Percentiles rank a stretch among this genome's conserved stretches.
Conservation (phyloP, 2,888 invertebrate genomes). For the Diabrotica balteata region DNA sequence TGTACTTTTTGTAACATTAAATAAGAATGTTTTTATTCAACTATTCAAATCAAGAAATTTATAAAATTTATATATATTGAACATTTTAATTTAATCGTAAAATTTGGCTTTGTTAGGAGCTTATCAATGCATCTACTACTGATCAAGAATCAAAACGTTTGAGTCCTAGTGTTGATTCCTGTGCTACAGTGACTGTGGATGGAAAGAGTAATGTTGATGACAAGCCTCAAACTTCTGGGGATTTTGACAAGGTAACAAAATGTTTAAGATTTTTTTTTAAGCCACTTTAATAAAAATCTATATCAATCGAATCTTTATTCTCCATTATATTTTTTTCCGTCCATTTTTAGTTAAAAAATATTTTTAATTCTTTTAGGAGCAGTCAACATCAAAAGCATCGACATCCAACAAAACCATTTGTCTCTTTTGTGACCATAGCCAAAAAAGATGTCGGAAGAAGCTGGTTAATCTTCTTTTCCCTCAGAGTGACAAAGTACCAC, state of each 20-base stretch:
- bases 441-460: conserved; percentile 12
- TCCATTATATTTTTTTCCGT: conserved; percentile 12
- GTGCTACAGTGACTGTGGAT: conserved; percentile 29
- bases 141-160: conserved; percentile 29
- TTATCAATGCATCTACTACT: conserved; percentile 28
- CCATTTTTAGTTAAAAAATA: conserved; percentile 18
- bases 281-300: conserved; percentile 23
- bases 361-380: conserved; percentile 16
- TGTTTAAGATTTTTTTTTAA: conserved; percentile 25
- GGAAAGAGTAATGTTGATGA: conserved; percentile 31
- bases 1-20: too few species aligned
- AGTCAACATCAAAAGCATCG: conserved; percentile 21
- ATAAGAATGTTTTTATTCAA: too few species aligned
- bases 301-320: conserved; percentile 25
- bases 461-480: conserved; percentile 21
- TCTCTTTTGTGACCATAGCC: background rate
- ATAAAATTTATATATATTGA: conserved; percentile 17
- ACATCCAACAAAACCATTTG: conserved; percentile 8
- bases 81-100: conserved; percentile 23
- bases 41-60: conserved; percentile 12
- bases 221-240: conserved; percentile 28
- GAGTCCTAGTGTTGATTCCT: conserved; percentile 32
- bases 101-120: conserved; percentile 28
- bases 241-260: conserved; percentile 29
- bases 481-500: background rate